These are phyloP conservation scores for Nibea albiflora DNA, from an alignment of 2,113 vertebrate species.

Conservation along the genomic window DNA sequence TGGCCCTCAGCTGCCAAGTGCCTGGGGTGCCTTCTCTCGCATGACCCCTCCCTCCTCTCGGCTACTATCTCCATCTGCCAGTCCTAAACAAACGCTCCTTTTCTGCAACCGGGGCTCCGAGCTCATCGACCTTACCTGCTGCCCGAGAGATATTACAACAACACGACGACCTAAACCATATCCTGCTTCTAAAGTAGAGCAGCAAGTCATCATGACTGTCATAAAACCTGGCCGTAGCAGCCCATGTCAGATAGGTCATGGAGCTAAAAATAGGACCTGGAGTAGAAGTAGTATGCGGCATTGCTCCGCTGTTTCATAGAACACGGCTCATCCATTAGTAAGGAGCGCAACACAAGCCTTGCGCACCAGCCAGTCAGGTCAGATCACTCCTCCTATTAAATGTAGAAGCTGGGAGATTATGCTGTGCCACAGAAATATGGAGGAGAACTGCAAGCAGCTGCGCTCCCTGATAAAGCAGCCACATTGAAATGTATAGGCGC, in stretches of 20 bases:
- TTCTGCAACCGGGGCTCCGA: conserved; percentile 22
- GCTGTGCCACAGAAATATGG: conserved; percentile 17
- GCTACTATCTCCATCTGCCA: conserved; percentile 64
- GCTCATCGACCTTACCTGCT: conserved; percentile 36
- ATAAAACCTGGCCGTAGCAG: conserved; percentile 41
- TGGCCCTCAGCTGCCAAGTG: conserved; percentile 81
- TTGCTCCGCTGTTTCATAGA: conserved; percentile 40
- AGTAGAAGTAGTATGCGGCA: conserved; percentile 51
- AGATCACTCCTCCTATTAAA: conserved; percentile 47
- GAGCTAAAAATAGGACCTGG: conserved; percentile 68
- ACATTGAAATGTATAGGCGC: conserved; percentile 31
- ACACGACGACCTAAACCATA: not conserved
- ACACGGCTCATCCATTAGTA: conserved; percentile 68
- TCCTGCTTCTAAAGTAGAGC: conserved; percentile 26
- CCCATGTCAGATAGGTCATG: conserved; percentile 74
- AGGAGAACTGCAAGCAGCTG: conserved; percentile 36
- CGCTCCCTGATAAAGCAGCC: conserved; percentile 18
- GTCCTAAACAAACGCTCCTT: conserved; percentile 44
- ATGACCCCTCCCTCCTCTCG: conserved; percentile 58
- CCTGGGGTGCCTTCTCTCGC: conserved; percentile 75
- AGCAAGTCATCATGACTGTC: conserved; percentile 12
- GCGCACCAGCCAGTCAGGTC: conserved; percentile 48
- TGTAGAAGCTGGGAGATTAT: conserved; percentile 31
- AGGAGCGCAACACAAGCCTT: conserved; percentile 25
- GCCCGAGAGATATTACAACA: conserved; percentile 17